Evolutionary conservation across 2,797 vertebrate species (phyloP), one percentile per base, ranked within the genome.

Genomic region (Melanotaenia nigrans): DNA sequence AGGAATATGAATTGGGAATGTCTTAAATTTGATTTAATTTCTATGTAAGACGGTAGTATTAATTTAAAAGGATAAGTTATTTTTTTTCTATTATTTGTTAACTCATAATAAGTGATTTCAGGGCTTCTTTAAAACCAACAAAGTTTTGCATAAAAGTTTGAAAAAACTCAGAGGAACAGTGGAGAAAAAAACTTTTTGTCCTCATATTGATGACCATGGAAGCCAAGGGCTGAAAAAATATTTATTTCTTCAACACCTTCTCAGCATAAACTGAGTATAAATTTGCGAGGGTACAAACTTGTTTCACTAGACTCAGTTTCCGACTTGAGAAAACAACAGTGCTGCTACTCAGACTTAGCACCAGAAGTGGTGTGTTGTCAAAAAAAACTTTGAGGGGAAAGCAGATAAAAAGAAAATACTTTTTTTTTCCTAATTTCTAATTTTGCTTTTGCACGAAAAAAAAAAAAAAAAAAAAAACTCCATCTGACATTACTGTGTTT

Each of bases 231-330:
- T 79, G 65, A 57, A 25, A 25, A 65, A 81, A 61, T 61, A 14
- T 40, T 32, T 75, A 55, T 70, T 82, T 73, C 30, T 81, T 30
- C 68, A 68, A 61, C 57, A 81, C 68, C 55, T 68, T 30, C 65
- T 75, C 51, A 47, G 67, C 65, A 79, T 77, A 73, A 56, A 78
- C 78, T 63, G 67, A 67, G 68, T 67, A 82, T 77, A 71, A 24
- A 77, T 74, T 78, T 78, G 12, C 14, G 30, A 77, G 35, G 11
- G 54, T 38, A 68, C 32, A 81, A 28, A 58, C 57, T 65, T 4
- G 1, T 71, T 47, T 77, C 62, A 53, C 79, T 61, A 68, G 66
- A 72, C 69, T 83, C 25, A 64, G 71, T 73, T 75, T 71, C 63
- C 38, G 81, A 79, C 71, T 63, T 73, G 59, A 78, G 56, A 77